These are phyloP conservation scores for Malacoraja senta DNA, from an alignment of 2,797 vertebrate genomes.

Conservation along the genomic window DNA sequence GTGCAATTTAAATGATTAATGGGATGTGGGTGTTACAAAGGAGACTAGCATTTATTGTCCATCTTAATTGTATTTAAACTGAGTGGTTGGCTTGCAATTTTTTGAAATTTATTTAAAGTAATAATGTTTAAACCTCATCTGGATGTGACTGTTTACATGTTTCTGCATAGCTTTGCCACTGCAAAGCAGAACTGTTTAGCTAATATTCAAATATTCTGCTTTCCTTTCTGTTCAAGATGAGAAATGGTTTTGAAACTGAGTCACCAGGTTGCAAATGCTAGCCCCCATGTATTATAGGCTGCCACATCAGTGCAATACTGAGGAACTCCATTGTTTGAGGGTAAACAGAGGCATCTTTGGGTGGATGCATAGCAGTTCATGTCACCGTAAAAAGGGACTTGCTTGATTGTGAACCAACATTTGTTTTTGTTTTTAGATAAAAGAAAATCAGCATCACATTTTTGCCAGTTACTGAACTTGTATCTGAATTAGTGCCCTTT, in stretches of 20 bases:
- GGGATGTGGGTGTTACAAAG: too few relatives aligned
- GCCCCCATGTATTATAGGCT: neutral
- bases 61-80: too few relatives aligned
- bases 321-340: neutral
- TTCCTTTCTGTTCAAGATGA: neutral
- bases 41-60: too few relatives aligned
- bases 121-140: too few relatives aligned
- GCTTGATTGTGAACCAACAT: neutral
- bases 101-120: too few relatives aligned
- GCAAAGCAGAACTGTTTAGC: neutral
- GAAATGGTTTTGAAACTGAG: neutral
- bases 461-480: neutral
- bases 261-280: neutral
- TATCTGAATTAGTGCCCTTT: neutral
- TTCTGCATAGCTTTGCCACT: too few relatives aligned
- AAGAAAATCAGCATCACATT: neutral
- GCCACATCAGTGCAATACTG: neutral
- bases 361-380: neutral
- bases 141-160: too few relatives aligned
- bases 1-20: too few relatives aligned
- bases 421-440: neutral
- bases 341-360: neutral
- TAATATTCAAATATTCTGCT: neutral
- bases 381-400: neutral
- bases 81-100: too few relatives aligned